Conservation (phyloP, 2,113 vertebrate genomes). For the Hipposideros armiger region DNA sequence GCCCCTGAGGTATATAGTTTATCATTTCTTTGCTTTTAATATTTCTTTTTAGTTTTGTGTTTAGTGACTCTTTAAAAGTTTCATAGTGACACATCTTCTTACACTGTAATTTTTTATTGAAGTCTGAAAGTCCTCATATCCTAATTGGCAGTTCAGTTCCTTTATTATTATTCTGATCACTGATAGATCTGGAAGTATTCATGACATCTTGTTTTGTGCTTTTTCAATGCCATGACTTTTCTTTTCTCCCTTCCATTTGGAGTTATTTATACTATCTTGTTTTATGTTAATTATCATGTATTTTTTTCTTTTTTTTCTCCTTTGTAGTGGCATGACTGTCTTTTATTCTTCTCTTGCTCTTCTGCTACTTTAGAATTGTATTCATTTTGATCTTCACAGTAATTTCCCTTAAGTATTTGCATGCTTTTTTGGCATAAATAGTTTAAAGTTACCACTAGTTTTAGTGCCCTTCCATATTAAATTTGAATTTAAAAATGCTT, state of each 20-base stretch:
- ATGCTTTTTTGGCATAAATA: background rate
- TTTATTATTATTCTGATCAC: background rate
- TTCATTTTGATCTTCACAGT: background rate
- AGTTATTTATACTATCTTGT: background rate
- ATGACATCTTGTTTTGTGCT: background rate
- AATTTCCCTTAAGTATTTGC: background rate
- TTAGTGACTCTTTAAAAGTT: background rate
- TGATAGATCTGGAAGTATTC: background rate
- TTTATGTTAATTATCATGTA: background rate
- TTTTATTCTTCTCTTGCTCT: background rate
- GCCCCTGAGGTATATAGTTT: background rate
- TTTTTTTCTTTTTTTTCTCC: background rate
- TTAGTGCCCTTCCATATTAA: background rate
- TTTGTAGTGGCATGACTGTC: background rate
- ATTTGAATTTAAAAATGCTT: background rate
- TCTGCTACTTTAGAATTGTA: background rate
- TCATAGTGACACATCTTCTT: background rate
- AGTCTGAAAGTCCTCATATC: background rate
- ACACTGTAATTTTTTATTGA: background rate
- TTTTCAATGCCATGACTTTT: background rate
- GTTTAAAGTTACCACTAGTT: background rate
- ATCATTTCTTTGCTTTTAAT: background rate
- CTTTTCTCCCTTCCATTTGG: background rate
- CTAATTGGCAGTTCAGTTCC: background rate
- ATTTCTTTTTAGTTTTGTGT: background rate